A percentile compares a stretch with the other conserved stretches of the same genome.
Conservation (phyloP, 1,140 invertebrate genomes). For the Eufriesea mexicana region DNA sequence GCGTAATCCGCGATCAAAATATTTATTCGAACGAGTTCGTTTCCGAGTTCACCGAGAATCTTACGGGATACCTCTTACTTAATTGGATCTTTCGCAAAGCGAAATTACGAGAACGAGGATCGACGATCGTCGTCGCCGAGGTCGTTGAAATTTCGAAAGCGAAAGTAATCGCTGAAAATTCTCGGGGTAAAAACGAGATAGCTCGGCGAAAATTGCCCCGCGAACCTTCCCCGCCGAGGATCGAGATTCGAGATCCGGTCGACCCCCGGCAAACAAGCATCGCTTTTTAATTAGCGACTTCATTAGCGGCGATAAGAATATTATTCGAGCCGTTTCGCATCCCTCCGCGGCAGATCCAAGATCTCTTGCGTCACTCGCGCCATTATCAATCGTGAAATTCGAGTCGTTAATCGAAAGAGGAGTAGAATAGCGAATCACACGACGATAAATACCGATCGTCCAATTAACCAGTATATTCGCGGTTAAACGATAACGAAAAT, state of each 20-base stretch:
- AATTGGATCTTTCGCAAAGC: too few relatives aligned
- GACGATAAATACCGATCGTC: conserved; percentile 16
- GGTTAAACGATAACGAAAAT: neutral
- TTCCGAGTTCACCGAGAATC: neutral
- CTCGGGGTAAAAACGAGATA: neutral
- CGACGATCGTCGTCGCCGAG: too few relatives aligned
- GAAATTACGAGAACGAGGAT: too few relatives aligned
- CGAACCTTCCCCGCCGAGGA: neutral
- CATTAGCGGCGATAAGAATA: conserved; percentile 18
- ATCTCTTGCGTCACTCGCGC: conserved; percentile 22
- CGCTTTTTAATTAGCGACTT: neutral
- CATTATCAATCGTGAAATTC: conserved; percentile 21
- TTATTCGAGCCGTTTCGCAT: neutral
- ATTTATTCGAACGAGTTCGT: neutral
- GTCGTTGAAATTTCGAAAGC: too few relatives aligned
- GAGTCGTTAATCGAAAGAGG: conserved; percentile 14
- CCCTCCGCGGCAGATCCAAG: neutral
- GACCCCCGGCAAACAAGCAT: neutral
- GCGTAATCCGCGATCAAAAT: too few relatives aligned
- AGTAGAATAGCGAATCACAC: neutral
- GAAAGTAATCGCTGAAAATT: too few relatives aligned
- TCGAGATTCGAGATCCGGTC: neutral
- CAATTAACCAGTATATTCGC: conserved; percentile 25
- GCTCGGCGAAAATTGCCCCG: neutral
- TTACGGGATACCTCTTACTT: too few relatives aligned